phyloP scores from a whole-genome alignment of 2,113 vertebrate genomes.

The Patagioenas fasciata region DNA sequence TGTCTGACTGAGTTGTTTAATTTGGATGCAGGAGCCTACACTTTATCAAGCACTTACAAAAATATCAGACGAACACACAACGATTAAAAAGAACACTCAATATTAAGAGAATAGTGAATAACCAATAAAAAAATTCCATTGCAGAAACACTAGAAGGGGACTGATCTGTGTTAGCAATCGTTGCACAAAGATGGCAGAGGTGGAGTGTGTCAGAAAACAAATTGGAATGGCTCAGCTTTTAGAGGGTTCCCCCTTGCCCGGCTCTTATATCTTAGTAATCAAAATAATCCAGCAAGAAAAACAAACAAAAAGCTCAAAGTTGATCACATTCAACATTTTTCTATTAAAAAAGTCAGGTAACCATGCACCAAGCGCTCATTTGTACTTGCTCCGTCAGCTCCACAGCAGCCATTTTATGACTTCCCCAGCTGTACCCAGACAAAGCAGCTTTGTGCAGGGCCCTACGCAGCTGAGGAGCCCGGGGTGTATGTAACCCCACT shows the following conservation, averaged over 20 bases:
- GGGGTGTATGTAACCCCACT: not conserved
- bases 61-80: rapidly evolving
- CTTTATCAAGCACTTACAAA: rapidly evolving
- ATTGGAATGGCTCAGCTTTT: not conserved
- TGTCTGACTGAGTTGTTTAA: not conserved
- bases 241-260: not conserved
- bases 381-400: not conserved
- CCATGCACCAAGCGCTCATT: not conserved
- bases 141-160: not conserved
- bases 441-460: not conserved
- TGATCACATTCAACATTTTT: not conserved
- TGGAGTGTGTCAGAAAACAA: not conserved
- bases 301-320: not conserved
- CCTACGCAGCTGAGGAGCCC: not conserved
- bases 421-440: not conserved
- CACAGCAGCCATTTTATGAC: slow-evolving; percentile 58
- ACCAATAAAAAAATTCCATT: not conserved
- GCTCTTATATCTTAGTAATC: not conserved
- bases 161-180: rapidly evolving
- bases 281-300: not conserved
- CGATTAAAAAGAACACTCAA: rapidly evolving
- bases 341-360: not conserved
- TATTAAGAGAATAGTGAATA: rapidly evolving
- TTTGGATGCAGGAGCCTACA: not conserved
- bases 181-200: rapidly evolving